phyloP scores from a whole-genome alignment of 2,113 vertebrate species.

The Pelecanus crispus region DNA sequence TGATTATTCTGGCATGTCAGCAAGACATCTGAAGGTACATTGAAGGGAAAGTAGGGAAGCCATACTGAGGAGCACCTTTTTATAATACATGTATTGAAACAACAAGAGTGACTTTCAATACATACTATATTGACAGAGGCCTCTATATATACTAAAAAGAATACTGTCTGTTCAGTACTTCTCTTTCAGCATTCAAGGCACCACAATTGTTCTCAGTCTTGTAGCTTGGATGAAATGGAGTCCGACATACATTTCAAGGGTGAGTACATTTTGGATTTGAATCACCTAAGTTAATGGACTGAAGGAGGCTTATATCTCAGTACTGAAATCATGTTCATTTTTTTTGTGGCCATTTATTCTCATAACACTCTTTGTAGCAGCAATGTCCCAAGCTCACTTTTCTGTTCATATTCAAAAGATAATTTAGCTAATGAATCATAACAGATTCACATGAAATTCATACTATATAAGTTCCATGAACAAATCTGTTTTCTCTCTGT shows the following conservation, averaged over 20 bases:
- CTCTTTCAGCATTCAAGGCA: neutral
- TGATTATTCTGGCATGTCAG: neutral
- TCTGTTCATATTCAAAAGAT: neutral
- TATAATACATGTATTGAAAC: neutral
- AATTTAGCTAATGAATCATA: neutral
- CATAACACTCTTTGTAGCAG: neutral
- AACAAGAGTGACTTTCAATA: neutral
- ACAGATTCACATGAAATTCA: neutral
- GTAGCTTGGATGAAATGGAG: neutral
- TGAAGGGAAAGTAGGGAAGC: neutral
- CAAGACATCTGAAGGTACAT: neutral
- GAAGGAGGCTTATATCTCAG: neutral
- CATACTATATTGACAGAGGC: neutral
- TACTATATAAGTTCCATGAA: neutral
- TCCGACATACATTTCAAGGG: neutral
- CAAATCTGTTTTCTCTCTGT: neutral
- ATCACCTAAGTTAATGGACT: neutral
- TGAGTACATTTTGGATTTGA: neutral
- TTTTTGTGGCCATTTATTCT: neutral
- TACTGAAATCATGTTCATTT: neutral
- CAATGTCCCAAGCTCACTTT: neutral
- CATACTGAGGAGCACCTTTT: neutral
- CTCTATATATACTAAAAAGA: neutral
- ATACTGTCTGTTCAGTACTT: neutral
- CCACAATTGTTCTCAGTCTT: neutral